phyloP scores from a whole-genome alignment of 92 coral and sea anemone species.

The Pocillopora grandis region DNA sequence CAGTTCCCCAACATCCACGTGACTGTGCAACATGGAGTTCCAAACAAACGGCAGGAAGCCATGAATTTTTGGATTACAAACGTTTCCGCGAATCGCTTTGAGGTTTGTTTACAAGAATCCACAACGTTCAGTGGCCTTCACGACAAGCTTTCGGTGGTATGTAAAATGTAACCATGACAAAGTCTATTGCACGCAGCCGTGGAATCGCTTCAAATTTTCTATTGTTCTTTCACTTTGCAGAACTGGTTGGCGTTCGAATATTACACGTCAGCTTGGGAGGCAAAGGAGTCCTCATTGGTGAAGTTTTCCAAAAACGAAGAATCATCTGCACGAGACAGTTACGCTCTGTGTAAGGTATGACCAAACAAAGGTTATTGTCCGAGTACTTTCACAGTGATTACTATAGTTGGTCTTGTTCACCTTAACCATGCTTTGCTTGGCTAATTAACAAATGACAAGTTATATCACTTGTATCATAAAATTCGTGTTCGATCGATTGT shows the following conservation, averaged over 20 bases:
- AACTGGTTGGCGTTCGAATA: not conserved
- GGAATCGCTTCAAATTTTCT: not conserved
- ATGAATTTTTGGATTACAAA: slow-evolving; percentile 17
- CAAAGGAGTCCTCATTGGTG: not conserved
- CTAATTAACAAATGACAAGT: too few relatives aligned
- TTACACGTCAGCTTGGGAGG: not conserved
- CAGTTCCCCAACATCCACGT: not conserved
- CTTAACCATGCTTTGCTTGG: too few relatives aligned
- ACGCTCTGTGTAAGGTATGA: not conserved
- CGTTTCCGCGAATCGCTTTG: slow-evolving; percentile 17
- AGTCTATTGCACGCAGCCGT: too few relatives aligned
- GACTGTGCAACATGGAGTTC: not conserved
- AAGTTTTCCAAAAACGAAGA: not conserved
- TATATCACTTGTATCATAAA: too few relatives aligned
- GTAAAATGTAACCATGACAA: not conserved
- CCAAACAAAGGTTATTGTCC: too few relatives aligned
- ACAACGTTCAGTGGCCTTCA: slow-evolving; percentile 25
- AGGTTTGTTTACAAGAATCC: slow-evolving; percentile 34
- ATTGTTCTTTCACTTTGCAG: not conserved
- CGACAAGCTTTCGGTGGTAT: slow-evolving; percentile 15
- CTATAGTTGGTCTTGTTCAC: too few relatives aligned
- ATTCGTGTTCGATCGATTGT: too few relatives aligned
- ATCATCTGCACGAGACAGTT: not conserved
- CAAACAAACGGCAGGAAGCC: slow-evolving; percentile 1
- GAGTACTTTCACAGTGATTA: too few relatives aligned